phyloP scores from a whole-genome alignment of 1,140 invertebrate genomes.

The Hylaeus volcanicus region DNA sequence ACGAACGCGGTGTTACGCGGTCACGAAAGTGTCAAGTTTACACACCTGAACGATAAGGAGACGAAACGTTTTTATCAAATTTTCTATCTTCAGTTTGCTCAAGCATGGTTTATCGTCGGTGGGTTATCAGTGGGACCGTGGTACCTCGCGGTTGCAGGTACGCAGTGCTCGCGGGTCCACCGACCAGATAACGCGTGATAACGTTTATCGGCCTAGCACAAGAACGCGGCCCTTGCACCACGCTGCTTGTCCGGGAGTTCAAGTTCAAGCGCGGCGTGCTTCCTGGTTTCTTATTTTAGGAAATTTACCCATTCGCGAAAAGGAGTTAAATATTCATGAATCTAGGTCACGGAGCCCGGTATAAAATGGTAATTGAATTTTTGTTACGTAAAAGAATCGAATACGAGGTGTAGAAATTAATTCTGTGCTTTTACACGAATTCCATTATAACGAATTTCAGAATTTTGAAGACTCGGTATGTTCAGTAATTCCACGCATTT shows the following conservation, averaged over 20 bases:
- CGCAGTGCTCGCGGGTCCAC: not conserved
- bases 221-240: not conserved
- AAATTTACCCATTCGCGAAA: not conserved
- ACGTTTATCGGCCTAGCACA: slow-evolving; percentile 32
- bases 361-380: no score
- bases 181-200: slow-evolving; percentile 13
- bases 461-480: no score
- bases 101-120: slow-evolving; percentile 13
- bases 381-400: no score
- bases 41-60: slow-evolving; percentile 1
- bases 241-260: not conserved
- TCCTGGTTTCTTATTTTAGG: not conserved
- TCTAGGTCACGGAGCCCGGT: no score
- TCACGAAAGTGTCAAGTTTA: not conserved
- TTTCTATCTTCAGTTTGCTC: slow-evolving; percentile 14
- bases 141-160: slow-evolving; percentile 12
- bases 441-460: no score
- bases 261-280: not conserved
- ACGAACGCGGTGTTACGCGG: not conserved
- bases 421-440: no score
- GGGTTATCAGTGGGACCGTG: slow-evolving; percentile 10
- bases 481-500: no score
- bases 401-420: no score
- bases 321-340: no score
- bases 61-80: slow-evolving; percentile 18